Conservation (phyloP, 2,797 vertebrate species). For the Peromyscus aztecus region DNA sequence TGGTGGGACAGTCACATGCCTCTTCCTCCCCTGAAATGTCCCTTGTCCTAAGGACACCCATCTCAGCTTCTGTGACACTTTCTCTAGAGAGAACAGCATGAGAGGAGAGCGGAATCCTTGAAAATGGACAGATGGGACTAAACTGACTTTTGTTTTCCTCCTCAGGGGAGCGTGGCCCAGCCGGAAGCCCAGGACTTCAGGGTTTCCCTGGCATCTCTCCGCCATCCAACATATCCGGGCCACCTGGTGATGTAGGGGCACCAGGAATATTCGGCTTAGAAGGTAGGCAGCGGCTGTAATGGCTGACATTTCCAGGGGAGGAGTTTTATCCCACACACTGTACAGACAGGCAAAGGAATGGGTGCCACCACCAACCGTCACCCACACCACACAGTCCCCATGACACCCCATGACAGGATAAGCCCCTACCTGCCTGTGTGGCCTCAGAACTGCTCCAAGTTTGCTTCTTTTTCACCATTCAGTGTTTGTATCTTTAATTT, state of each 20-base stretch:
- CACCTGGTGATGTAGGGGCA: conserved; percentile 90
- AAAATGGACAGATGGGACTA: background rate
- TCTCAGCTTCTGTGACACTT: background rate
- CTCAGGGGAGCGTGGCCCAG: conserved; percentile 91
- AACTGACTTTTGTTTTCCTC: conserved; percentile 43
- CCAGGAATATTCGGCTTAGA: conserved; percentile 90
- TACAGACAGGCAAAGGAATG: background rate
- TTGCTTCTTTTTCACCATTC: background rate
- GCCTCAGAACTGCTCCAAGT: background rate
- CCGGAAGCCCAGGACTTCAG: conserved; percentile 90
- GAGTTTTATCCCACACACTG: background rate
- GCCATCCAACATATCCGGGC: conserved; percentile 90
- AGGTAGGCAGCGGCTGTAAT: conserved; percentile 82
- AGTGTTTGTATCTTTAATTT: background rate
- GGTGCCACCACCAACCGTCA: background rate
- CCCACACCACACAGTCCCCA: background rate
- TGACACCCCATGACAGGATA: background rate
- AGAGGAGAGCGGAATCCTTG: accelerated
- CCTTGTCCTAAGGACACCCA: background rate
- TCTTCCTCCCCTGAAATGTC: too few species aligned
- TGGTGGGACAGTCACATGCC: background rate
- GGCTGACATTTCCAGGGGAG: accelerated
- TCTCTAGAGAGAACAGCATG: accelerated
- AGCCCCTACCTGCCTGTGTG: background rate
- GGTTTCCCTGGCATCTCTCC: conserved; percentile 91